Evolutionary conservation across 2,113 vertebrate genomes (phyloP).

Genomic region (Macaca mulatta): DNA sequence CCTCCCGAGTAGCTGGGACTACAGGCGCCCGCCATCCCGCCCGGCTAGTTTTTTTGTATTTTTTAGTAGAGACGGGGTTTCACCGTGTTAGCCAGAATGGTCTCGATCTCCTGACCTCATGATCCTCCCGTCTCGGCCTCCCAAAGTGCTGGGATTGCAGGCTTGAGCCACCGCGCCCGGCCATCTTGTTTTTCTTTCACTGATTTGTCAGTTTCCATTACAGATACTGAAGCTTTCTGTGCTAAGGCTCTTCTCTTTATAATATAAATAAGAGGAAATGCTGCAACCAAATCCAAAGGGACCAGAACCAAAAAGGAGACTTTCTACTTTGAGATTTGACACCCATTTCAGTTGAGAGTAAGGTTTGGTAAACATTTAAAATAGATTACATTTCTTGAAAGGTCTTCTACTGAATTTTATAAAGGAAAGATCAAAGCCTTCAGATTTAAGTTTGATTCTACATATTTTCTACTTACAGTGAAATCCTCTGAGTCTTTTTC

Average conservation of each 20-base stretch:
- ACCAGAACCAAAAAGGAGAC: conserved; percentile 64
- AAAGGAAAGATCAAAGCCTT: conserved; percentile 63
- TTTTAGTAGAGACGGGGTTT: too few species aligned
- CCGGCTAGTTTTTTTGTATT: too few species aligned
- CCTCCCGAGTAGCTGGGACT: too few species aligned
- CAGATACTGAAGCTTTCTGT: conserved; percentile 31
- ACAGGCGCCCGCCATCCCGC: too few species aligned
- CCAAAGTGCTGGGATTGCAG: too few species aligned
- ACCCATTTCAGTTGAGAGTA: conserved; percentile 64
- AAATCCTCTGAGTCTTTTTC: conserved; percentile 19
- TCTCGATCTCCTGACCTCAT: too few species aligned
- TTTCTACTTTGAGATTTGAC: conserved; percentile 76
- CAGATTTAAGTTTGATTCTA: conserved; percentile 48
- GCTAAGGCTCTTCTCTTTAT: conserved; percentile 47
- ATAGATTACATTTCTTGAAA: conserved; percentile 62
- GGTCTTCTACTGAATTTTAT: conserved; percentile 67
- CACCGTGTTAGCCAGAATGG: too few species aligned
- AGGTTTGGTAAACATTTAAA: conserved; percentile 77
- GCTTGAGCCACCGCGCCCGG: too few species aligned
- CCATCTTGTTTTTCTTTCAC: neutral
- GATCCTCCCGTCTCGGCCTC: too few species aligned
- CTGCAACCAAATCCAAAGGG: conserved; percentile 43
- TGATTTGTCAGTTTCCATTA: neutral
- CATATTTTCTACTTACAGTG: neutral
- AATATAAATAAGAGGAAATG: conserved; percentile 65